These are phyloP conservation scores for Gymnobelideus leadbeateri DNA, from an alignment of 2,113 vertebrate species.

Conservation along the genomic window DNA sequence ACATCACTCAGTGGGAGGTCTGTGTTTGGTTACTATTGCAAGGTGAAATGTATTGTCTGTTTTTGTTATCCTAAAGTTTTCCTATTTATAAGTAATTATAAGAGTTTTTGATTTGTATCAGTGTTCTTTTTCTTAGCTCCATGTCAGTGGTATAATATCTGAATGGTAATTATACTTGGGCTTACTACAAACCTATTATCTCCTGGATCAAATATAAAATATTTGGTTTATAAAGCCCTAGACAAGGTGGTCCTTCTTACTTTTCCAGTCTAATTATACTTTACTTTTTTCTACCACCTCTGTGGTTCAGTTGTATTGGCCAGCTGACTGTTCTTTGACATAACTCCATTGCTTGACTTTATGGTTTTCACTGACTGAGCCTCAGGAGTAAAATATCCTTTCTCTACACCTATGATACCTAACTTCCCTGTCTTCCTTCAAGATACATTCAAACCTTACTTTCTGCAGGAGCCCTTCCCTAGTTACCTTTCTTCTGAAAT, in stretches of 20 bases:
- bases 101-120: constrained; percentile 37
- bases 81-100: constrained; percentile 37
- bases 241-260: neutral
- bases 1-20: constrained; percentile 93
- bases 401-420: neutral
- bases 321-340: neutral
- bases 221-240: neutral
- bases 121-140: constrained; percentile 16
- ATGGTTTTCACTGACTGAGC: neutral
- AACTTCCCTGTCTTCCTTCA: neutral
- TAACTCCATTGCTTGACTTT: neutral
- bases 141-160: constrained; percentile 23
- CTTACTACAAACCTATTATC: neutral
- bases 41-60: constrained; percentile 25
- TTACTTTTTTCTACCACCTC: neutral
- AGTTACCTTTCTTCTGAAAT: neutral
- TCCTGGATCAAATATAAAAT: neutral
- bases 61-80: constrained; percentile 37
- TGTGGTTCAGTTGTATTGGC: neutral
- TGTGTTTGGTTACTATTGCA: constrained; percentile 68
- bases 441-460: neutral
- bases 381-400: neutral
- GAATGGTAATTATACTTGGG: constrained; percentile 4
- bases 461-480: neutral
- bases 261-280: neutral